These are phyloP conservation scores for Drosophila nr. fundita DNA, from an alignment of 2,888 invertebrate genomes.

Conservation along the genomic window DNA sequence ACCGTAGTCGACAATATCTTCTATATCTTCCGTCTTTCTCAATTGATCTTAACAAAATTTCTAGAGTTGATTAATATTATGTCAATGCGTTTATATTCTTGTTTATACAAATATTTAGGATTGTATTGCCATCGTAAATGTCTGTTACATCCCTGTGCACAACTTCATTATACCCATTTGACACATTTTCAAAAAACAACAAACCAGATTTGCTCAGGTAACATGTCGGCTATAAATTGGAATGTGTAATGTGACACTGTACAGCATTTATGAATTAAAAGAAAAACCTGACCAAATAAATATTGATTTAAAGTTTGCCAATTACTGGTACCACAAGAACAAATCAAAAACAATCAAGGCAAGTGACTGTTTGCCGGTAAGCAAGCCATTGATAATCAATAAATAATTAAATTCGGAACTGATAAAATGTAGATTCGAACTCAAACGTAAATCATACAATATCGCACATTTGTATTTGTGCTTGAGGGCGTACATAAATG, in stretches of 20 bases:
- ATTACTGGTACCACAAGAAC: background rate
- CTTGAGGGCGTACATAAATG: constrained; percentile 33
- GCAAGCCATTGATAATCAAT: background rate
- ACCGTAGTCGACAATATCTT: no score
- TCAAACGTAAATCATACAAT: constrained; percentile 29
- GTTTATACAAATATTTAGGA: no score
- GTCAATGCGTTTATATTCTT: no score
- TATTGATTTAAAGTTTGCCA: constrained; percentile 3
- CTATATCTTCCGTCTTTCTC: no score
- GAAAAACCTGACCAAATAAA: constrained; percentile 37
- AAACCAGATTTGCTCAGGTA: constrained; percentile 27
- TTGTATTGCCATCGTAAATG: background rate
- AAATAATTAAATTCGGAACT: background rate
- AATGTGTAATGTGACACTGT: constrained; percentile 17
- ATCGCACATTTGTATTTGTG: background rate
- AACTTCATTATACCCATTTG: background rate
- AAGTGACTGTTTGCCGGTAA: background rate
- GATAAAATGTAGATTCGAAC: background rate
- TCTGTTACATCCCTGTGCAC: background rate
- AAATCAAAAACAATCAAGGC: background rate
- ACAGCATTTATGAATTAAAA: constrained; percentile 27
- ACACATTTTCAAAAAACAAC: background rate
- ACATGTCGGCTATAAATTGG: constrained; percentile 18
- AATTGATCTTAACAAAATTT: no score
- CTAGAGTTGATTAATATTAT: no score